phyloP scores from a whole-genome alignment of 1,140 invertebrate genomes.

The Orchestia grillus region DNA sequence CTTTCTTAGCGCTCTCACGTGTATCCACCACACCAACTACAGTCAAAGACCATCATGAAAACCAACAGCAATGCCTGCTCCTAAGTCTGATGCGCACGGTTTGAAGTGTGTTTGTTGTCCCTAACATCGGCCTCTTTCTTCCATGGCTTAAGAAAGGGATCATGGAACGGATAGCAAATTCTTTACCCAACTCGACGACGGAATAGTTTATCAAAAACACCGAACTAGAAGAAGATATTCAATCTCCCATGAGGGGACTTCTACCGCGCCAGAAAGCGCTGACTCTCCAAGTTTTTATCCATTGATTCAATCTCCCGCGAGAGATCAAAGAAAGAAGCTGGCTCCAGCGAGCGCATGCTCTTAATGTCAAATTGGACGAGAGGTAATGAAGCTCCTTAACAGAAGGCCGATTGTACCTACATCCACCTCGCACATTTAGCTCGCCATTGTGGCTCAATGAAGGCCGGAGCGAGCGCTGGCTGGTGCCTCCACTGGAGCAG shows the following conservation, averaged over 20 bases:
- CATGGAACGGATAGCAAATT: no score
- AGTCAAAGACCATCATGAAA: neutral
- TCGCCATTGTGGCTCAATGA: neutral
- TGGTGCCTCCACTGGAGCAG: neutral
- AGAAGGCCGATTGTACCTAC: neutral
- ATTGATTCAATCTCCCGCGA: neutral
- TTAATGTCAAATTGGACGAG: neutral
- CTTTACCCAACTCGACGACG: no score
- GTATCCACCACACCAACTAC: neutral
- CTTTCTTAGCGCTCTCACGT: no score
- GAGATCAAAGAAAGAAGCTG: neutral
- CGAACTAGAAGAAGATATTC: no score
- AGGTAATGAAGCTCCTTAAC: neutral
- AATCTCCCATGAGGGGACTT: no score
- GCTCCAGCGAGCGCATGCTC: neutral
- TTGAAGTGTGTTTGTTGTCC: no score
- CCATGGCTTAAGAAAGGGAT: neutral
- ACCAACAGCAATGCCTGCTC: neutral
- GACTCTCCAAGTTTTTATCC: neutral
- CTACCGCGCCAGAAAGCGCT: neutral
- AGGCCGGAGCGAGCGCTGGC: neutral
- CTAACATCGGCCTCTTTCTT: neutral
- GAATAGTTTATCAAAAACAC: no score
- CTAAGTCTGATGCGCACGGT: neutral
- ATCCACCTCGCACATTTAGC: neutral